Percentiles rank a stretch among this genome's conserved stretches.
Conservation (phyloP, 2,797 vertebrate genomes). For the Mustela erminea region DNA sequence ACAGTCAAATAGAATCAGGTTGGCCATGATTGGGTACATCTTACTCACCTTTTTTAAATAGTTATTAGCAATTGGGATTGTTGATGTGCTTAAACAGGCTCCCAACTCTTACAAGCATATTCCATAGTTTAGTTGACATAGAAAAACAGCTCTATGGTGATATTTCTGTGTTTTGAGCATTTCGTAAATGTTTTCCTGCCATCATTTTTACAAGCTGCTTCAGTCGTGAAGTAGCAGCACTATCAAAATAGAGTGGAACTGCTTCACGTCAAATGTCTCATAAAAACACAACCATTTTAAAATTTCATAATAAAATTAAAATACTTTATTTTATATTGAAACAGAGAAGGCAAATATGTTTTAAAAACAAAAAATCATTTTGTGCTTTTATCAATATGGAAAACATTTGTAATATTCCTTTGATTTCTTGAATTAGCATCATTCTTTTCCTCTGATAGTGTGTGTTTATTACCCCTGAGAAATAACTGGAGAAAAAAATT, state of each 20-base stretch:
- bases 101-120: slow-evolving; percentile 74
- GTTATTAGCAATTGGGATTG: slow-evolving; percentile 71
- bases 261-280: slow-evolving; percentile 73
- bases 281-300: slow-evolving; percentile 82
- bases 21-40: slow-evolving; percentile 67
- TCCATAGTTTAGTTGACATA: slow-evolving; percentile 63
- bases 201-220: slow-evolving; percentile 81
- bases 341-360: slow-evolving; percentile 55
- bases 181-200: slow-evolving; percentile 80
- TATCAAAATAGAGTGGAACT: slow-evolving; percentile 77
- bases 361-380: slow-evolving; percentile 74
- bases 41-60: slow-evolving; percentile 74
- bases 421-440: slow-evolving; percentile 75
- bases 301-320: slow-evolving; percentile 81
- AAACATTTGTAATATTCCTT: slow-evolving; percentile 77
- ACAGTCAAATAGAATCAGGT: slow-evolving; percentile 68
- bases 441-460: slow-evolving; percentile 62
- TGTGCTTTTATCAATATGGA: slow-evolving; percentile 75
- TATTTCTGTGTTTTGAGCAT: slow-evolving; percentile 68
- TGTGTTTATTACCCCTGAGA: slow-evolving; percentile 76
- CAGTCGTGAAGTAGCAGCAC: slow-evolving; percentile 75
- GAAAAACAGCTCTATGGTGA: slow-evolving; percentile 66
- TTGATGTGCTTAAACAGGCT: slow-evolving; percentile 56
- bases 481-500: slow-evolving; percentile 72
- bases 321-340: slow-evolving; percentile 57